Base-by-base conservation (phyloP, 2,888 invertebrate genomes). In the Acanthoscelides obtectus region DNA sequence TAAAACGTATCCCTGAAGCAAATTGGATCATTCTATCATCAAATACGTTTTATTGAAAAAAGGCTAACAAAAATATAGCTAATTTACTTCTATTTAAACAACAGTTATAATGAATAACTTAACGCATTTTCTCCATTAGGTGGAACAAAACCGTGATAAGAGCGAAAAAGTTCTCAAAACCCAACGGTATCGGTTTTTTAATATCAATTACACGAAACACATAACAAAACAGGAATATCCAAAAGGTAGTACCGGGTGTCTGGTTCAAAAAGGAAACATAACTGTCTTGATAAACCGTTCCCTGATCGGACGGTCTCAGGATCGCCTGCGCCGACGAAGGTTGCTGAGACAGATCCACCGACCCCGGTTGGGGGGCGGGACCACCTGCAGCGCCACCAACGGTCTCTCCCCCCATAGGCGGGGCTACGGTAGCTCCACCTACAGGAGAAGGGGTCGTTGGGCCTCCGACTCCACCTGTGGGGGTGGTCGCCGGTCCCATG, bases 241-340 rank as follows among this genome's bases (percentile, higher is more conserved):
- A 80, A 80, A 82, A 83, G 82, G 84, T 83, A 84, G 85, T 85
- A 85, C 85, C 86, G 82, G 86, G 88, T 81, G 81, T 80, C 83
- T 90, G 89, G 86, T 89, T 89, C 85, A 90, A 88, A 86, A 90
- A 90, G 79, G 90, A 90, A 84, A 90, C 90, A 84, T 90, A 90
- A 86, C 90, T 90, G 86, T 90, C 90, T 86, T 90, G 90, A 84
- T 90, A 90, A 84, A 90, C 89, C 78, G 84, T 82, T 83, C 84
- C 85, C 80, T 79, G 83, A 80, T 78, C 81, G 72, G 79, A 66
- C 19, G 66, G 66, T 22, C 20, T 66, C 20, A 20, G 66, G 5
- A 22, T 20, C 21, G 66, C 66, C 20, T 66, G 20, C 5, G 20
- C 66, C 77, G 76, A 79, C 80, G 77, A 80, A 80, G 76, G 77